A percentile compares a stretch with the other conserved stretches of the same genome.
phyloP scores from a whole-genome alignment of 1,140 invertebrate genomes.

The Onthophagus taurus region DNA sequence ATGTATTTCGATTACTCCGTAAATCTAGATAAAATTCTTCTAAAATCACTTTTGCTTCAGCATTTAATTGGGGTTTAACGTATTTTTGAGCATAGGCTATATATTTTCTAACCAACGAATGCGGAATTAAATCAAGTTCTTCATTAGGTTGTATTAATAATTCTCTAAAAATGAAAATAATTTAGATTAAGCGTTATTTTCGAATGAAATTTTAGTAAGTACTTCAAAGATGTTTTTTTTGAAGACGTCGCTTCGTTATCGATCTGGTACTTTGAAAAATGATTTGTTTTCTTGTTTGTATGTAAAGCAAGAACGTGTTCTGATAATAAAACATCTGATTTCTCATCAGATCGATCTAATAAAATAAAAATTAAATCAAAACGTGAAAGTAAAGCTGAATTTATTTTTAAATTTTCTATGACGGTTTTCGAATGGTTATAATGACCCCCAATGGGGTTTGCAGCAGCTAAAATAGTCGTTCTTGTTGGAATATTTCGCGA shows the following conservation, averaged over 20 bases:
- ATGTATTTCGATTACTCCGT: slow-evolving; percentile 51
- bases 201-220: neutral
- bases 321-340: slow-evolving; percentile 66
- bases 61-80: slow-evolving; percentile 69
- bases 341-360: slow-evolving; percentile 74
- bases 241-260: neutral
- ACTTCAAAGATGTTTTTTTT: slow-evolving; percentile 3
- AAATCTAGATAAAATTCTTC: slow-evolving; percentile 78
- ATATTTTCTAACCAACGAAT: slow-evolving; percentile 74
- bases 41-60: slow-evolving; percentile 57
- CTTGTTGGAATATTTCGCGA: slow-evolving; percentile 69
- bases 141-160: slow-evolving; percentile 52
- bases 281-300: slow-evolving; percentile 33
- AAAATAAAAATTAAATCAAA: slow-evolving; percentile 92
- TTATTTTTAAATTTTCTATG: slow-evolving; percentile 82
- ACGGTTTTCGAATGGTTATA: slow-evolving; percentile 84
- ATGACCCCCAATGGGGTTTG: slow-evolving; percentile 81
- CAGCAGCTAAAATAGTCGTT: slow-evolving; percentile 81
- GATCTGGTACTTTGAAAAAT: neutral
- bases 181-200: slow-evolving; percentile 7
- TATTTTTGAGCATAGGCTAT: slow-evolving; percentile 86
- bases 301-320: slow-evolving; percentile 74
- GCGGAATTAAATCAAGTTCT: slow-evolving; percentile 61
- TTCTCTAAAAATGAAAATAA: slow-evolving; percentile 21
- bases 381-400: slow-evolving; percentile 74